These are phyloP conservation scores for Sarcophaga carnaria DNA, from an alignment of 2,888 invertebrate genomes.

Conservation along the genomic window DNA sequence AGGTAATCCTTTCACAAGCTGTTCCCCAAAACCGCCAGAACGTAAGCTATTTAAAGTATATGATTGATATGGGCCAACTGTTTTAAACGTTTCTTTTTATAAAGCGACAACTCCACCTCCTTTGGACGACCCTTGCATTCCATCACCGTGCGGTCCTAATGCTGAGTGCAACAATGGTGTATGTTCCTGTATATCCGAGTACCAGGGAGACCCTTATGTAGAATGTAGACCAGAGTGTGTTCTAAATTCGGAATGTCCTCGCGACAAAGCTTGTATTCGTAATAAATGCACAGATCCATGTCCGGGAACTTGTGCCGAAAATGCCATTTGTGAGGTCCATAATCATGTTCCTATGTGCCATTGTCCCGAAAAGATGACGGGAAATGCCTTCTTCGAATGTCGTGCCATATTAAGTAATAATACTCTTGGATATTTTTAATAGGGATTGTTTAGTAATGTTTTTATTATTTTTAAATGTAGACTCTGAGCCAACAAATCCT, in stretches of 20 bases:
- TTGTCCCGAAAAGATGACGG: conserved; percentile 89
- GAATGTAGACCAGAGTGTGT: conserved; percentile 91
- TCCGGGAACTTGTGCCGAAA: conserved; percentile 87
- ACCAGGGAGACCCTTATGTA: conserved; percentile 88
- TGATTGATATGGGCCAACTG: neutral
- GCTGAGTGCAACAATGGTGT: conserved; percentile 86
- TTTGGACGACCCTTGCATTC: conserved; percentile 85
- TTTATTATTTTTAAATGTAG: conserved; percentile 75
- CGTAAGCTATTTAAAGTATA: conserved; percentile 73
- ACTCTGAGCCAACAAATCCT: conserved; percentile 83
- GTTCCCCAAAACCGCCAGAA: conserved; percentile 79
- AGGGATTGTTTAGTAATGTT: neutral
- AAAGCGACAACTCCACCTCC: conserved; percentile 74
- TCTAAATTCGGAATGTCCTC: conserved; percentile 87
- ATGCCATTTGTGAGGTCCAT: conserved; percentile 90
- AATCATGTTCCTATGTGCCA: conserved; percentile 90
- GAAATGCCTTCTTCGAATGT: conserved; percentile 90
- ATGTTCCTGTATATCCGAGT: conserved; percentile 88
- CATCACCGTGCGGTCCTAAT: conserved; percentile 90
- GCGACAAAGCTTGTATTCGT: conserved; percentile 87
- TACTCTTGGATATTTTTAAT: neutral
- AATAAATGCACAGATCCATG: conserved; percentile 90
- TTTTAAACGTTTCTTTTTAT: neutral
- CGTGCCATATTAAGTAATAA: conserved; percentile 77
- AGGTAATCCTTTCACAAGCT: conserved; percentile 84